Evolutionary conservation across 2,888 invertebrate genomes (phyloP), one percentile per base, ranked within the genome.

Genomic region (Melipona bicolor): DNA sequence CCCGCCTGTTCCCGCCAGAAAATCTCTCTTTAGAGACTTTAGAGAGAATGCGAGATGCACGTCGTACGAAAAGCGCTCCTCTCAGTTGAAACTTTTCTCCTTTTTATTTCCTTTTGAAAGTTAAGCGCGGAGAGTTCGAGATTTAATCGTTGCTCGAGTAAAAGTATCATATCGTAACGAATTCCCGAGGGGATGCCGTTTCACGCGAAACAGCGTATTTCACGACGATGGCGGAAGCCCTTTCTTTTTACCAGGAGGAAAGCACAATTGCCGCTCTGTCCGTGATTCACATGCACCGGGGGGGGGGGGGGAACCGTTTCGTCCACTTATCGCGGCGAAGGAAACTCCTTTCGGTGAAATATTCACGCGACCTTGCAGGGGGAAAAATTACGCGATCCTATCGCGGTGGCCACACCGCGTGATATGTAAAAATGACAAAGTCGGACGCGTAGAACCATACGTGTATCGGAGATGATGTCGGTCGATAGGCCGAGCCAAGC

Each of bases 371-470:
- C 56, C 72, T 67, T 69, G 71, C 59, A 17, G 27, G 68, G 72
- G 70, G 49, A 52, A 68, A 72, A 84, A 73, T 77, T 84, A 77
- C 59, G 68, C 74, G 85, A 84, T 84, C 56, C 59, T 84, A 80
- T 80, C 85, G 71, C 15, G n/a, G 49, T 43, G 43, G 43, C 9
- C 43, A 43, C n/a, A 11, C 32, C n/a, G 68, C 67, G 64, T 77
- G 77, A 84, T 80, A 83, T 79, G 83, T 83, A 83, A 84, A 85
- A 85, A 79, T 59, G 84, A 81, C 67, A 69, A 78, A 72, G 85
- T 73, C 52, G 65, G 73, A 78, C 72, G 71, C 67, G 72, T 84
- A 77, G 77, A 80, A 72, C 62, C 77, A 61, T 80, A 49, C 77
- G 84, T 85, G 77, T 84, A 54, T 71, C 68, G 56, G 68, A 32